A percentile compares a stretch with the other conserved stretches of the same genome.
phyloP scores from a whole-genome alignment of 2,113 vertebrate genomes.

The Turnix velox region DNA sequence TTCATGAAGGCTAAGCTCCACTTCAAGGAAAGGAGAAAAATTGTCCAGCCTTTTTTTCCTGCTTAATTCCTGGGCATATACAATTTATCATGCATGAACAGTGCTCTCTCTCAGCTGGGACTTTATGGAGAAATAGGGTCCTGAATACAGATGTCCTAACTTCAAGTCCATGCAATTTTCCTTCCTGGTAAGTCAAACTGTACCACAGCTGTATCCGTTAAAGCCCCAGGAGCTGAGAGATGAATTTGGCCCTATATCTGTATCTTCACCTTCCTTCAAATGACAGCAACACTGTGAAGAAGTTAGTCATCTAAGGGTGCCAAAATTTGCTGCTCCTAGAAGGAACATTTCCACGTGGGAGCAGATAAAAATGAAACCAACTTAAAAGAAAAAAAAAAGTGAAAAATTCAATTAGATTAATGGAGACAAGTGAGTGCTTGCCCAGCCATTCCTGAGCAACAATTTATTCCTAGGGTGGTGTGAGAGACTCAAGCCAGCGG shows the following conservation, averaged over 20 bases:
- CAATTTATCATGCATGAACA: not conserved
- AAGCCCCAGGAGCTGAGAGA: not conserved
- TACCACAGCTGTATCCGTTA: not conserved
- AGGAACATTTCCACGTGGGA: not conserved
- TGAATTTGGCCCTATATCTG: not conserved
- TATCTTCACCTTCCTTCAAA: not conserved
- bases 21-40: not conserved
- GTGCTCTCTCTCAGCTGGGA: not conserved
- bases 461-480: conserved; percentile 71
- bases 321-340: conserved; percentile 15
- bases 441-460: conserved; percentile 64
- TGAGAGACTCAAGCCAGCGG: conserved; percentile 71
- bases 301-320: not conserved
- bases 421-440: conserved; percentile 61
- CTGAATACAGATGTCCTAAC: not conserved
- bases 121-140: not conserved
- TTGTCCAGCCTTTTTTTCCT: not conserved
- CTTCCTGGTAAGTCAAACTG: not conserved
- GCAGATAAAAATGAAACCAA: conserved; percentile 53
- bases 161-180: not conserved
- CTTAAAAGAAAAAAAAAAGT: too few species aligned
- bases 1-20: not conserved
- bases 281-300: not conserved
- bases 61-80: not conserved
- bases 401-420: conserved; percentile 70